Base-by-base conservation (phyloP, 2,888 invertebrate genomes). In the Rosalia funebris region DNA sequence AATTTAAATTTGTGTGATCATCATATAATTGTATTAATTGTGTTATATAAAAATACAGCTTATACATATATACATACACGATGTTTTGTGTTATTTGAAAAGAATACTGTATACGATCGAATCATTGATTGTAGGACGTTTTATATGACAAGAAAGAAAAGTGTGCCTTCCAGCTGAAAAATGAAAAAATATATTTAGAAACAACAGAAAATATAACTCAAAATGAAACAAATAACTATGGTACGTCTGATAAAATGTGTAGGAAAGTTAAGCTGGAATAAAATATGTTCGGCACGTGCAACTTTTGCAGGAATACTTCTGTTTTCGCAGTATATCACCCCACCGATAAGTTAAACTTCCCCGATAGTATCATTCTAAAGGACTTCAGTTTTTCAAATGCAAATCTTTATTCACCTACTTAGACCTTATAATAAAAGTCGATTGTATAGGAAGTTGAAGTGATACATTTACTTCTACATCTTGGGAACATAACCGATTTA, bases 241-340 rank as follows among this genome's bases (percentile, higher is more conserved):
- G 46, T 5, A 48, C 19, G 34, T 16, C 12, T 36, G 48, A 48
- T 48, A 48, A 48, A 48, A 32, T 36, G 36, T 20, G 48, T 48
- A 34, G 48, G 34, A 37, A 48, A 48, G 37, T 37, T 34, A 36
- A 48, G 19, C 48, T 20, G 36, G 48, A 36, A 48, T 48, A 48
- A 48, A 48, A 48, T 41, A 48, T 48, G 48, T 48, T 48, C 37
- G 34, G 48, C 48, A 48, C 48, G 48, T 48, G 48, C 48, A 48
- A 37, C 48, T 37, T 48, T 48, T 48, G 36, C 48, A 34, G 36
- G 48, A 48, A 48, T 11, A 48, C 37, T 48, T 36, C 37, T 48
- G 48, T 48, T 48, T 48, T 48, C 48, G 48, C 48, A 48, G 48
- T 48, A 48, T 36, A 48, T 48, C 48, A 48, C 48, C 37, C 19